Percentiles rank a stretch among this genome's conserved stretches.
These are phyloP conservation scores for Pangasianodon hypophthalmus DNA, from an alignment of 2,113 vertebrate genomes.

Conservation along the genomic window DNA sequence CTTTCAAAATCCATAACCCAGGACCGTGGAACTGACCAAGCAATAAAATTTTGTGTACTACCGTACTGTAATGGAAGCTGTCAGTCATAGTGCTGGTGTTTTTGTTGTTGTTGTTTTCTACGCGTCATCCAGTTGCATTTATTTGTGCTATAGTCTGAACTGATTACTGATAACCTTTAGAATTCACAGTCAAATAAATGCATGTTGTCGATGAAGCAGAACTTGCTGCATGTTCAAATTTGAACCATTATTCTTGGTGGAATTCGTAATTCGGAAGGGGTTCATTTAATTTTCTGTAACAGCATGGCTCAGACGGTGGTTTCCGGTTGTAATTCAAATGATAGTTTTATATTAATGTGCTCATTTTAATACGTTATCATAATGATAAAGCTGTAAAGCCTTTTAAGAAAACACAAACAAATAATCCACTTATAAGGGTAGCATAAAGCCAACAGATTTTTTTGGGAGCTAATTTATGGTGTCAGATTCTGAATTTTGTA, in stretches of 20 bases:
- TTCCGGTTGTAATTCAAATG: background rate
- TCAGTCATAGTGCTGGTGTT: background rate
- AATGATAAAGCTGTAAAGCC: background rate
- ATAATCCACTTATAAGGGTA: too few species aligned
- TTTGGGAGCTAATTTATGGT: background rate
- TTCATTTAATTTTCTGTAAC: background rate
- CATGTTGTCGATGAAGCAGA: background rate
- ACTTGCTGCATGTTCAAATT: background rate
- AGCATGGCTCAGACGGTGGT: background rate
- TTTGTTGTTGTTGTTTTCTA: background rate
- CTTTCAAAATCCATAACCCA: conserved; percentile 4
- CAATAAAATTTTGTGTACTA: background rate
- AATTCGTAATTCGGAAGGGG: background rate
- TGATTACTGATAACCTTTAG: background rate
- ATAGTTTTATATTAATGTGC: too few species aligned
- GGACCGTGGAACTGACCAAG: background rate
- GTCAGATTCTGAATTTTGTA: too few species aligned
- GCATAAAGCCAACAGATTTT: background rate
- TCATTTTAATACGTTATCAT: too few species aligned
- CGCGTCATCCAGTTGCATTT: background rate
- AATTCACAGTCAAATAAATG: background rate
- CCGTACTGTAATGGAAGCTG: background rate
- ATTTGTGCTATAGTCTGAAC: background rate
- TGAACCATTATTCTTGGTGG: background rate
- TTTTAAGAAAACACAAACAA: background rate